Conservation (phyloP, 2,113 vertebrate species). For the Zonotrichia leucophrys region DNA sequence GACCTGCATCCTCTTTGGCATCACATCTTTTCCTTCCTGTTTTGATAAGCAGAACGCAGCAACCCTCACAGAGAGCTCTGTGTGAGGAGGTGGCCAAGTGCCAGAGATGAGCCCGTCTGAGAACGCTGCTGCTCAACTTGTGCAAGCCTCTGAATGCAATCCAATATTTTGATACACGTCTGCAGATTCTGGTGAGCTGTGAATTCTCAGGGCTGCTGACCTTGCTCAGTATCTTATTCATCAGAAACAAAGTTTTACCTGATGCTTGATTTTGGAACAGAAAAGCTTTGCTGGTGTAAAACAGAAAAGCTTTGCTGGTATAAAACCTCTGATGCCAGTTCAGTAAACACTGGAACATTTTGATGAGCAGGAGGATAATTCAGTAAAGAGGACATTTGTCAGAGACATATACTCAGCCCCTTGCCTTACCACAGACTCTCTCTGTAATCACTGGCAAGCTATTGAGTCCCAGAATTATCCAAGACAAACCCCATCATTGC, state of each 20-base stretch:
- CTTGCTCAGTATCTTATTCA: neutral
- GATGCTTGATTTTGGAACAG: neutral
- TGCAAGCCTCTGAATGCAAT: neutral
- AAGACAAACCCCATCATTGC: neutral
- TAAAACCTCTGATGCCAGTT: neutral
- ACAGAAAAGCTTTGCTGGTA: neutral
- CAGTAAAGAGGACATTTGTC: neutral
- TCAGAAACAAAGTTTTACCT: neutral
- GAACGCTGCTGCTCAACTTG: neutral
- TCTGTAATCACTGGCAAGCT: neutral
- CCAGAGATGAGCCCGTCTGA: neutral
- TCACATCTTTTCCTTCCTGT: constrained; percentile 43
- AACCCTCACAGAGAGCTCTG: neutral
- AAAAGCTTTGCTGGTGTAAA: neutral
- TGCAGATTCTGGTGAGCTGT: neutral
- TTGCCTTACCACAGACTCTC: neutral
- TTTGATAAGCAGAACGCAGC: neutral
- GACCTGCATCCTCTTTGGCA: constrained; percentile 25
- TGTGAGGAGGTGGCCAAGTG: neutral
- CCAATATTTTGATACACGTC: neutral
- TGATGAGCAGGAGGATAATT: neutral
- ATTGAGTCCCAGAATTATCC: neutral
- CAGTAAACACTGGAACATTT: neutral
- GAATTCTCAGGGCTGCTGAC: neutral
- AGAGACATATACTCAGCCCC: neutral